Evolutionary conservation across 2,797 vertebrate genomes (phyloP).

Genomic region (Karalla daura): DNA sequence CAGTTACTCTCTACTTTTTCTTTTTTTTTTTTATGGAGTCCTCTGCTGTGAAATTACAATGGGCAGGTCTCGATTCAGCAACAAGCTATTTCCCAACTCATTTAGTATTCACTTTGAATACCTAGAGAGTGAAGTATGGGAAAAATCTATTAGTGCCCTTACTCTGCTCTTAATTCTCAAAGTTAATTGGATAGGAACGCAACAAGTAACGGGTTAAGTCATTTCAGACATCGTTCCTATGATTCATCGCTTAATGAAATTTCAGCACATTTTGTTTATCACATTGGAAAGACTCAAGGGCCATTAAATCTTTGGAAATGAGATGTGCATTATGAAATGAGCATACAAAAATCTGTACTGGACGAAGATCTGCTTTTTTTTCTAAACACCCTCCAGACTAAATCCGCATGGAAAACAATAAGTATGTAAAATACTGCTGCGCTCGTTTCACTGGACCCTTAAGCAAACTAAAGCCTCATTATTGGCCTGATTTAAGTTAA

Average conservation of each 20-base stretch:
- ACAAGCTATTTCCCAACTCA: slow-evolving; percentile 34
- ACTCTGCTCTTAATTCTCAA: slow-evolving; percentile 44
- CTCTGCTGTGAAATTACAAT: slow-evolving; percentile 61
- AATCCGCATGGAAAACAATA: slow-evolving; percentile 17
- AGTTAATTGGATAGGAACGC: slow-evolving; percentile 49
- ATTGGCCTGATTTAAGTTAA: slow-evolving; percentile 60
- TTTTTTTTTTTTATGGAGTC: slow-evolving; percentile 52
- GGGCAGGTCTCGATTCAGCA: slow-evolving; percentile 52
- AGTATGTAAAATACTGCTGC: neutral
- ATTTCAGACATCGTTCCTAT: slow-evolving; percentile 27
- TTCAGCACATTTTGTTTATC: slow-evolving; percentile 64
- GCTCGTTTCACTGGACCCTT: slow-evolving; percentile 26
- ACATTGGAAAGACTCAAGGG: slow-evolving; percentile 35
- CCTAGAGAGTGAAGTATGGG: slow-evolving; percentile 9
- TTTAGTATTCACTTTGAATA: slow-evolving; percentile 38
- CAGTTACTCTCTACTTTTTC: slow-evolving; percentile 44
- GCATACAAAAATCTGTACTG: slow-evolving; percentile 17
- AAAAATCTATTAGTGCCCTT: slow-evolving; percentile 46
- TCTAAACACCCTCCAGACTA: slow-evolving; percentile 4
- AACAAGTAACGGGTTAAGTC: slow-evolving; percentile 55
- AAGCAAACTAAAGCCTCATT: slow-evolving; percentile 39
- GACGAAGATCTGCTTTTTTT: neutral
- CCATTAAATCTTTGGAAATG: slow-evolving; percentile 61
- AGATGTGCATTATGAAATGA: slow-evolving; percentile 59
- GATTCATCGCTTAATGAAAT: slow-evolving; percentile 60